Conservation (phyloP, 2,888 invertebrate genomes). For the Ceraclea dissimilis region DNA sequence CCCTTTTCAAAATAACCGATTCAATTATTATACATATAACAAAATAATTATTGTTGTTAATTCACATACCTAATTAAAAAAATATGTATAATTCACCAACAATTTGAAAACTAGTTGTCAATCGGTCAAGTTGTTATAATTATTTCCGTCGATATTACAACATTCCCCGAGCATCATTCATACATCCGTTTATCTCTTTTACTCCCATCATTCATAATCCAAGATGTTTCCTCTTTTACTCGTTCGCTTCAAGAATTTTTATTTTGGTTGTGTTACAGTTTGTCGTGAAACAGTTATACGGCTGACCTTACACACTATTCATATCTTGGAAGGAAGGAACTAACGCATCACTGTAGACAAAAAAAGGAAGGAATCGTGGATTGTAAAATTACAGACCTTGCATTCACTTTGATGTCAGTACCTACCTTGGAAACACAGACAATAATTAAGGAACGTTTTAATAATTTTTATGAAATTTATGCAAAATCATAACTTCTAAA, state of each 20-base stretch:
- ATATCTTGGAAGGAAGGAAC: neutral
- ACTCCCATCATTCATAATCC: neutral
- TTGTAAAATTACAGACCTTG: too few species aligned
- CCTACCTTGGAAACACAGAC: too few species aligned
- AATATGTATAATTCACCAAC: too few species aligned
- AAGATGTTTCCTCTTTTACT: neutral
- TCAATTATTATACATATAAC: too few species aligned
- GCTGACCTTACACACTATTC: conserved; percentile 2
- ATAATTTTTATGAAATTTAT: too few species aligned
- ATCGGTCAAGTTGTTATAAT: conserved; percentile 3
- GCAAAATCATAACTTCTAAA: too few species aligned
- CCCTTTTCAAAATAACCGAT: too few species aligned
- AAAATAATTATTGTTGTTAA: too few species aligned
- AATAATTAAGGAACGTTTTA: too few species aligned
- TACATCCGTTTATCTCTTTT: neutral
- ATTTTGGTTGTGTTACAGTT: conserved; percentile 17
- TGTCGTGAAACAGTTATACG: conserved; percentile 10
- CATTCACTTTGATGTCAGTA: too few species aligned
- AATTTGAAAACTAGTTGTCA: conserved; percentile 1
- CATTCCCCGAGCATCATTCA: neutral
- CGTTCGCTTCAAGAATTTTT: conserved; percentile 5
- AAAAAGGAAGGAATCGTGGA: too few species aligned
- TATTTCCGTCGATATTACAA: conserved; percentile 5
- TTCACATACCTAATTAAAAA: too few species aligned
- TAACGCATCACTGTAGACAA: neutral